phyloP scores from a whole-genome alignment of 2,113 vertebrate genomes.

The Chunga burmeisteri region DNA sequence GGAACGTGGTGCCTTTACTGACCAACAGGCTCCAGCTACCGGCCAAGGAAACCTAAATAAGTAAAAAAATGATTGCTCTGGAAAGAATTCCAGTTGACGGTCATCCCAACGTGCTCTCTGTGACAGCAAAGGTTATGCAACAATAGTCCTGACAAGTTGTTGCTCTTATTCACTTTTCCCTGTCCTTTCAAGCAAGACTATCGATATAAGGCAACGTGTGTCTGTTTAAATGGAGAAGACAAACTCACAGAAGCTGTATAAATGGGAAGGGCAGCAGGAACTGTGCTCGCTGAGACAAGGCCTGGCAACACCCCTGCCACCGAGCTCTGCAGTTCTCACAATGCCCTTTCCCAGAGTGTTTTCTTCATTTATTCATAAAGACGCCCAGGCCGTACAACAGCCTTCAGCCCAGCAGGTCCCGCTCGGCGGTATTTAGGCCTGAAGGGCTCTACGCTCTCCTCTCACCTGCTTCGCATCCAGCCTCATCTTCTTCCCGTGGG shows the following conservation, averaged over 20 bases:
- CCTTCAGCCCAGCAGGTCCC: background rate
- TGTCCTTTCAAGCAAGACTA: background rate
- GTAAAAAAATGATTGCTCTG: background rate
- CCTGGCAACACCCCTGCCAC: background rate
- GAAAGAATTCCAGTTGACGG: background rate
- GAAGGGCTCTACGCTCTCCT: too few relatives aligned
- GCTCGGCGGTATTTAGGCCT: background rate
- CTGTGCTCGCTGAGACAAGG: fast-evolving
- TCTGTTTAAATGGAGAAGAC: background rate
- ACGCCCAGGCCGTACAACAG: background rate
- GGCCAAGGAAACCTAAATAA: background rate
- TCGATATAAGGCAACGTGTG: fast-evolving
- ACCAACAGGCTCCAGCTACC: background rate
- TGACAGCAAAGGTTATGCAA: background rate
- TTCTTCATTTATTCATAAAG: fast-evolving
- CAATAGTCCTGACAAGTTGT: background rate
- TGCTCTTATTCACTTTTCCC: background rate
- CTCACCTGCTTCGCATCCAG: slow-evolving; percentile 75
- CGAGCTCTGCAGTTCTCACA: background rate
- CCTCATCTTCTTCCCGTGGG: slow-evolving; percentile 72
- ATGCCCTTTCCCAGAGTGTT: fast-evolving
- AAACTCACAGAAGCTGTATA: background rate
- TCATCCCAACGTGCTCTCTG: fast-evolving
- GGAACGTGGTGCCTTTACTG: background rate
- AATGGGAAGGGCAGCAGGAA: background rate